These are phyloP conservation scores for Porites australiensis DNA, from an alignment of 64 coral and sea anemone genomes.

Conservation along the genomic window DNA sequence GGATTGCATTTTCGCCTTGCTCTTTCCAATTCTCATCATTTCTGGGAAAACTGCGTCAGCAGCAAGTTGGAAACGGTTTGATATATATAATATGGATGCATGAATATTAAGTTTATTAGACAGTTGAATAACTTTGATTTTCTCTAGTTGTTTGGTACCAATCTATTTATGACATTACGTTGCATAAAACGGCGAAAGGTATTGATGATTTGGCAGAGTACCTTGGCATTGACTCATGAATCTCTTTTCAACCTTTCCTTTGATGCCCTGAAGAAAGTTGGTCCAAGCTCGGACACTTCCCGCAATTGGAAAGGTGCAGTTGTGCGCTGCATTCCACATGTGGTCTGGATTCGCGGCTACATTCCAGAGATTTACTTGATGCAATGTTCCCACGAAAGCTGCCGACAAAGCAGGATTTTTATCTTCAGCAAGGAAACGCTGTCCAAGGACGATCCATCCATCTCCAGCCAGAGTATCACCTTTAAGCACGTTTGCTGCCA, in stretches of 20 bases:
- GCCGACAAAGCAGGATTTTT: not conserved
- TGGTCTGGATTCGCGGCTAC: constrained; percentile 12
- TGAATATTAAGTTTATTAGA: no score
- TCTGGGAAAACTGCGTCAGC: no score
- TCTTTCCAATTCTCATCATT: no score
- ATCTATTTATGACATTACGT: no score
- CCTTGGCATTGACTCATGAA: constrained; percentile 48
- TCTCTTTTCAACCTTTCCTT: constrained; percentile 23
- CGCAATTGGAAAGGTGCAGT: constrained; percentile 32
- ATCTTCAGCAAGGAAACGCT: not conserved
- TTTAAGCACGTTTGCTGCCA: not conserved
- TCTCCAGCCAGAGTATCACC: not conserved
- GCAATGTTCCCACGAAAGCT: not conserved
- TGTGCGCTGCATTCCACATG: constrained; percentile 42
- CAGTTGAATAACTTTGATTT: no score
- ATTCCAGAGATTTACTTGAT: constrained; percentile 59
- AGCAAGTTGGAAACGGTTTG: not conserved
- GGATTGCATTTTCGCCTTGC: no score
- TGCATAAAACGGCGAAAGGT: no score
- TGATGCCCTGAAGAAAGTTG: constrained; percentile 54
- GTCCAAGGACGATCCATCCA: constrained; percentile 42
- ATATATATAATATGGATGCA: not conserved
- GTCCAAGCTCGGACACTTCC: constrained; percentile 53
- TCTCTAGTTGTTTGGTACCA: no score
- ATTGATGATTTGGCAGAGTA: not conserved